phyloP scores from a whole-genome alignment of 2,113 vertebrate genomes.

The Rutilus rutilus region DNA sequence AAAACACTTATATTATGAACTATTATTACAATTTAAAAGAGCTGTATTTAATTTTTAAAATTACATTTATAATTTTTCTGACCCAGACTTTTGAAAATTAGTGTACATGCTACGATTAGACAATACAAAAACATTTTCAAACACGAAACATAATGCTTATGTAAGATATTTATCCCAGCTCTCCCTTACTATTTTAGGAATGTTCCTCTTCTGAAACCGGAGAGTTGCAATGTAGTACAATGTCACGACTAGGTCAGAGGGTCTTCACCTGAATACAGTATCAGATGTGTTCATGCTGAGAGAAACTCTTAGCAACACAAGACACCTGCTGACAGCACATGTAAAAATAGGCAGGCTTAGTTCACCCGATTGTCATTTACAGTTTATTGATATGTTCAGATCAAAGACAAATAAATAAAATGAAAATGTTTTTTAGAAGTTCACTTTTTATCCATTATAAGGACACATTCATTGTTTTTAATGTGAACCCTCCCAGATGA shows the following conservation, averaged over 20 bases:
- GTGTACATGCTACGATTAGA: not conserved
- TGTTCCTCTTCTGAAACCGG: slow-evolving; percentile 20
- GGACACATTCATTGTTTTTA: slow-evolving; percentile 59
- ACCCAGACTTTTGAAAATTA: not conserved
- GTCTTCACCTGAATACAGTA: slow-evolving; percentile 27
- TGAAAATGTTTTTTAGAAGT: not conserved
- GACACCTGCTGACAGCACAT: slow-evolving; percentile 27
- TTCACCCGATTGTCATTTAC: not conserved
- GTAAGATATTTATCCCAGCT: not conserved
- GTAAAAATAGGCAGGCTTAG: slow-evolving; percentile 3
- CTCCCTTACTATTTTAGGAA: not conserved
- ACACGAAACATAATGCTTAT: not conserved
- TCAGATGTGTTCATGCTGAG: slow-evolving; percentile 21
- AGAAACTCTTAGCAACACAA: slow-evolving; percentile 26
- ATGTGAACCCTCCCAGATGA: slow-evolving; percentile 64
- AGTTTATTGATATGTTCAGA: not conserved
- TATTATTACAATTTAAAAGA: not conserved
- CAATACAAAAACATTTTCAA: not conserved
- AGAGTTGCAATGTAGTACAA: slow-evolving; percentile 1
- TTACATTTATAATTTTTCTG: not conserved
- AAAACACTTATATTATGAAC: not conserved
- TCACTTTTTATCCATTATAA: slow-evolving; percentile 64
- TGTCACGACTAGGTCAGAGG: slow-evolving; percentile 13
- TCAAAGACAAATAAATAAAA: not conserved
- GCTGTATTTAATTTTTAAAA: not conserved